Percentiles rank a stretch among this genome's conserved stretches.
Evolutionary conservation across 2,797 vertebrate genomes (phyloP).

Genomic region (Chaetodon trifasciatus): DNA sequence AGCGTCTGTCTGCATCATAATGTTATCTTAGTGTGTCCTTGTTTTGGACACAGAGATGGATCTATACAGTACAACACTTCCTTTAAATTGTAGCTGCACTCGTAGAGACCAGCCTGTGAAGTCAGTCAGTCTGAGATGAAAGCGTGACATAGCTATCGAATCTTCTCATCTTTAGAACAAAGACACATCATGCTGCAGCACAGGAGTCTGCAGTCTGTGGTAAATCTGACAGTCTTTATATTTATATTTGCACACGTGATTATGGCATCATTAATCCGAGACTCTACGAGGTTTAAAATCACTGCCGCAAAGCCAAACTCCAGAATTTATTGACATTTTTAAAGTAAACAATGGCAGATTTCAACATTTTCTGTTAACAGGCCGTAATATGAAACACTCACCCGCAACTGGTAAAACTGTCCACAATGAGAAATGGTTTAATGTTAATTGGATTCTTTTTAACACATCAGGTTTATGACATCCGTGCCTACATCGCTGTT

Average conservation of each 20-base stretch:
- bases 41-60: slow-evolving; percentile 33
- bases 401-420: slow-evolving; percentile 13
- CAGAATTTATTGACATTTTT: background rate
- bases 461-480: slow-evolving; percentile 39
- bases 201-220: slow-evolving; percentile 23
- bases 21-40: slow-evolving; percentile 39
- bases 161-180: slow-evolving; percentile 68
- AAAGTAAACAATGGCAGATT: slow-evolving; percentile 11
- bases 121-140: slow-evolving; percentile 63
- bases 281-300: background rate
- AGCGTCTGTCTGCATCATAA: slow-evolving; percentile 43
- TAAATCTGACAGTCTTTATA: slow-evolving; percentile 28
- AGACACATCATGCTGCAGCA: slow-evolving; percentile 39
- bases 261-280: background rate
- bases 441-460: slow-evolving; percentile 36
- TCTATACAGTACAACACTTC: slow-evolving; percentile 24
- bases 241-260: slow-evolving; percentile 10
- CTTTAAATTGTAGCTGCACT: slow-evolving; percentile 38
- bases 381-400: background rate
- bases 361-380: background rate
- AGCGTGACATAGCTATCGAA: slow-evolving; percentile 58
- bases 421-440: slow-evolving; percentile 17
- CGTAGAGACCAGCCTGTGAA: slow-evolving; percentile 45
- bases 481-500: slow-evolving; percentile 37
- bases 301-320: background rate